A percentile compares a stretch with the other conserved stretches of the same genome.
Conservation (phyloP, 2,888 invertebrate genomes). For the Sturmia bella region DNA sequence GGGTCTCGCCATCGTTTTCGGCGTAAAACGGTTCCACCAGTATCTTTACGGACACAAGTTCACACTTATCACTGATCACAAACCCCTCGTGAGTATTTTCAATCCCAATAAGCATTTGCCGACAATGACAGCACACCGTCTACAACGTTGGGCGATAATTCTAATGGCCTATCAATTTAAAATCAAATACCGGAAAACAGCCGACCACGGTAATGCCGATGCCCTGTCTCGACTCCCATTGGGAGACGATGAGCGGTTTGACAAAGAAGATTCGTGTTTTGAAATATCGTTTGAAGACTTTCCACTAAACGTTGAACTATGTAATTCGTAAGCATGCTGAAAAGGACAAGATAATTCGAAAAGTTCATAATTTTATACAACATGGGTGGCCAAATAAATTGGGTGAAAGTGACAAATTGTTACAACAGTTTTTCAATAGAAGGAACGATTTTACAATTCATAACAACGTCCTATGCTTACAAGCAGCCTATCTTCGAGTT, state of each 20-base stretch:
- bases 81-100: conserved; percentile 56
- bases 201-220: conserved; percentile 65
- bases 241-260: conserved; percentile 5
- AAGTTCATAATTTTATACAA: conserved; percentile 31
- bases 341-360: not conserved
- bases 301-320: conserved; percentile 20
- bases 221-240: conserved; percentile 39
- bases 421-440: conserved; percentile 5
- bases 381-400: conserved; percentile 28
- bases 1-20: conserved; percentile 40
- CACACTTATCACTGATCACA: no score
- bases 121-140: conserved; percentile 38
- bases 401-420: not conserved
- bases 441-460: not conserved
- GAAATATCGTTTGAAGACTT: conserved; percentile 28
- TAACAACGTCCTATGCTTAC: not conserved
- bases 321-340: conserved; percentile 17
- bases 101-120: conserved; percentile 59
- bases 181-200: conserved; percentile 63
- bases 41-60: no score
- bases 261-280: no score
- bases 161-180: conserved; percentile 58
- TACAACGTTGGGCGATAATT: conserved; percentile 59
- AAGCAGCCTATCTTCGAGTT: conserved; percentile 1
- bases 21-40: no score